These are phyloP conservation scores for Cerastoderma edule DNA, from an alignment of 2,888 invertebrate species.

Conservation along the genomic window DNA sequence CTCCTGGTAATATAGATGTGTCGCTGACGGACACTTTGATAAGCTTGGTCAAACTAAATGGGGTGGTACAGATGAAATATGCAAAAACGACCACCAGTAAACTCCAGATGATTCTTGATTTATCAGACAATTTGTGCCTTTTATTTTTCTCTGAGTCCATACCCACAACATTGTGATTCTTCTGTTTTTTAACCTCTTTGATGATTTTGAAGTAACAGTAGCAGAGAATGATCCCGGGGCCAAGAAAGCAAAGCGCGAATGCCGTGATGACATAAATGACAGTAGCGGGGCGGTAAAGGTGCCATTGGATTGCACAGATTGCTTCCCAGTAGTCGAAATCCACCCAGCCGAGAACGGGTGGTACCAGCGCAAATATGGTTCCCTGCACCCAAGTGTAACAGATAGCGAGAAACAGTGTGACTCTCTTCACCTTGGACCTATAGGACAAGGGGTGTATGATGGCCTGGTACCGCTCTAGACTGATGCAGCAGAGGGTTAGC, in stretches of 20 bases:
- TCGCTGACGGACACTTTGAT: constrained; percentile 74
- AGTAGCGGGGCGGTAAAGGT: constrained; percentile 60
- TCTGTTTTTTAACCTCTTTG: constrained; percentile 56
- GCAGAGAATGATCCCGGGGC: constrained; percentile 75
- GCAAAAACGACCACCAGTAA: constrained; percentile 80
- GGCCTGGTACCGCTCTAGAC: constrained; percentile 80
- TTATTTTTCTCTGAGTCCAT: constrained; percentile 13
- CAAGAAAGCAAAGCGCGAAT: constrained; percentile 76
- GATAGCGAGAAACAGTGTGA: constrained; percentile 61
- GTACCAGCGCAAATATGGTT: constrained; percentile 73
- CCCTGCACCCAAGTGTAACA: constrained; percentile 80
- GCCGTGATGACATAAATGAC: constrained; percentile 78
- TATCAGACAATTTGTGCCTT: constrained; percentile 21
- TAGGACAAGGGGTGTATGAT: constrained; percentile 78
- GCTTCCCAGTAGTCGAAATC: constrained; percentile 82
- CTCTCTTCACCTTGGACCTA: constrained; percentile 60
- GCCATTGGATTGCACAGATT: constrained; percentile 82
- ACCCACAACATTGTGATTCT: not conserved
- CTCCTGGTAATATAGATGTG: constrained; percentile 68
- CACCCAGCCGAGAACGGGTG: constrained; percentile 75
- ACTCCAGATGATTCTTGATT: constrained; percentile 65
- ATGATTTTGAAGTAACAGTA: constrained; percentile 73
- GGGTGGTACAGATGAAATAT: constrained; percentile 82
- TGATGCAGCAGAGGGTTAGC: constrained; percentile 81
- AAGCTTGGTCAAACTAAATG: constrained; percentile 82